Evolutionary conservation across 1,140 invertebrate genomes (phyloP).

Genomic region (Copidosoma floridanum): DNA sequence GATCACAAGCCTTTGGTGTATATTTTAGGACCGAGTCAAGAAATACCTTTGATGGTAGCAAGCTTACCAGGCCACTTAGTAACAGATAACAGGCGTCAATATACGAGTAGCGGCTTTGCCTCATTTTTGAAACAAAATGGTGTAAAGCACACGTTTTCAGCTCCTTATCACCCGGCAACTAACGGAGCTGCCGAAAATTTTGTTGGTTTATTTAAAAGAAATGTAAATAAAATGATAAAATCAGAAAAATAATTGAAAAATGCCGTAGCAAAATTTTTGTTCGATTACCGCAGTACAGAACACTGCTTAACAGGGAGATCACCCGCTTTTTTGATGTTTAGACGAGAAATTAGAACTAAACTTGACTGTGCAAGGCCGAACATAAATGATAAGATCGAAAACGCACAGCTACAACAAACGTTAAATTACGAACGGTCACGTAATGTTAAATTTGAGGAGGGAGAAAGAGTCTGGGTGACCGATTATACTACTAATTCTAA

Average conservation of each 20-base stretch:
- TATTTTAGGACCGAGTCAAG: constrained; percentile 16
- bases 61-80: no score
- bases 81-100: no score
- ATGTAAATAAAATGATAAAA: neutral
- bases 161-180: no score
- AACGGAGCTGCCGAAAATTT: no score
- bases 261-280: neutral
- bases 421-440: neutral
- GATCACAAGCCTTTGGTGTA: constrained; percentile 46
- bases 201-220: neutral
- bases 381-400: no score
- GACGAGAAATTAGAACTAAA: neutral
- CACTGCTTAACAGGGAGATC: neutral
- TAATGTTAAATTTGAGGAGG: neutral
- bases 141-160: no score
- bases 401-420: neutral
- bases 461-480: neutral
- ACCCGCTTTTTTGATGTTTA: neutral
- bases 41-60: constrained; percentile 18
- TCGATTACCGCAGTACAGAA: neutral
- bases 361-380: neutral
- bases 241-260: neutral
- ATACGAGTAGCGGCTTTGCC: no score
- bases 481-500: no score
- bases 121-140: no score